Evolutionary conservation across 2,888 invertebrate species (phyloP), one percentile per base, ranked within the genome.

Genomic region (Xiphydria camelus): DNA sequence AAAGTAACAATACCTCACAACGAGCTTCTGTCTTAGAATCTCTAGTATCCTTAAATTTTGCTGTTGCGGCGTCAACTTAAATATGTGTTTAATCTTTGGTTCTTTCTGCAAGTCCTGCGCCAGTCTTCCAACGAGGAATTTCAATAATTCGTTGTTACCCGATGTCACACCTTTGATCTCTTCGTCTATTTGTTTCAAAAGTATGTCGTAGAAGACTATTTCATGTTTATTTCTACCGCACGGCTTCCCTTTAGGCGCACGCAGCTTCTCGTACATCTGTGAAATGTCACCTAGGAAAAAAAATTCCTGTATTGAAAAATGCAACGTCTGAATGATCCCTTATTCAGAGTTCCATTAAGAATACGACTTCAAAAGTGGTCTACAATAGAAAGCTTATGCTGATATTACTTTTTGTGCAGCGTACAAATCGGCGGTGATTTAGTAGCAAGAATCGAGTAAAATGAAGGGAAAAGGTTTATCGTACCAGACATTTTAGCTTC

Each of bases 151-250:
- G 36, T 57, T 55, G 29, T 57, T 51, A 6, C 48, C 42, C 9
- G 49, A 43, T 14, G 43, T 45, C 7, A 46, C 39, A 21, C 77
- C 77, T 47, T 71, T 76, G n/a, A 78, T 57, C 61, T 78, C 78
- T 45, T 75, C 74, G 25, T 70, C 70, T 29, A 78, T 76, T 53
- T 76, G 76, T 50, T 69, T 66, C 45, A 78, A 37, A n/a, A 78
- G 52, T 2, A 70, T 66, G 33, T 77, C 74, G 51, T 76, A 78
- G 51, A 76, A 78, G 0, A 73, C 66, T 4, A 77, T 43, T 20
- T 77, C 76, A 42, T 68, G 61, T 49, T 70, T 44, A 18, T 51
- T 42, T 36, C 41, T 40, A 4, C 55, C 53, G 15, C 54, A 51
- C n/a, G 51, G 25, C 10, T 50, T 41, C n/a, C 47, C 47, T 17